Conservation (phyloP, 2,888 invertebrate species). For the Fabriciana adippe region DNA sequence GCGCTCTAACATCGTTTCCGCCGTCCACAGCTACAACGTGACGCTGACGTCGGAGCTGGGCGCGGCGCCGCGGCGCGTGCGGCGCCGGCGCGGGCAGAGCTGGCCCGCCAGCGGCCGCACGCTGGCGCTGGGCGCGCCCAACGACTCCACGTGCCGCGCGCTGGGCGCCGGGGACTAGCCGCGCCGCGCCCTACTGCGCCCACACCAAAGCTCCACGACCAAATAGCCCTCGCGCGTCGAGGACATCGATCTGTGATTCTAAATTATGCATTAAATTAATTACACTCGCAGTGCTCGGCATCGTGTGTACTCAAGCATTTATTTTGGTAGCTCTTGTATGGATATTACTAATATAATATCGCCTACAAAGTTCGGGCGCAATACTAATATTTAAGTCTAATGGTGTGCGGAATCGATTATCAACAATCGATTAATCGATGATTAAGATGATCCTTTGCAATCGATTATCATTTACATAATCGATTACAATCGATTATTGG, state of each 20-base stretch:
- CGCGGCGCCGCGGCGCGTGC: slow-evolving; percentile 35
- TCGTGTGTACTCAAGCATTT: background rate
- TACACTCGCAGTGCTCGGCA: background rate
- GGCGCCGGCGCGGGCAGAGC: slow-evolving; percentile 26
- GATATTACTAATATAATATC: background rate
- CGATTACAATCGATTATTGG: too few species aligned
- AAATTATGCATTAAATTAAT: too few species aligned
- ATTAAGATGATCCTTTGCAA: too few species aligned
- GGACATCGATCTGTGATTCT: too few species aligned
- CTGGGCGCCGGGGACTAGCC: slow-evolving; percentile 39
- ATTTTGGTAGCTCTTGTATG: background rate
- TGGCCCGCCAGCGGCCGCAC: slow-evolving; percentile 45
- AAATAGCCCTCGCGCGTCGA: background rate
- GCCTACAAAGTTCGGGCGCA: too few species aligned
- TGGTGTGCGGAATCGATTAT: too few species aligned
- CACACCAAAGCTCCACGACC: slow-evolving; percentile 16
- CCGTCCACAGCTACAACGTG: slow-evolving; percentile 21
- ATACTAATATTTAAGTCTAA: too few species aligned
- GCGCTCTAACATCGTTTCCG: too few species aligned
- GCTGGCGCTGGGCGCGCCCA: slow-evolving; percentile 55
- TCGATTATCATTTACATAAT: too few species aligned
- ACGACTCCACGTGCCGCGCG: slow-evolving; percentile 58
- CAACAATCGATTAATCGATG: too few species aligned
- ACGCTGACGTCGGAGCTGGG: slow-evolving; percentile 39
- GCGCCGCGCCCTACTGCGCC: background rate